Base-by-base conservation (phyloP, 2,888 invertebrate species). In the Acronicta psi region DNA sequence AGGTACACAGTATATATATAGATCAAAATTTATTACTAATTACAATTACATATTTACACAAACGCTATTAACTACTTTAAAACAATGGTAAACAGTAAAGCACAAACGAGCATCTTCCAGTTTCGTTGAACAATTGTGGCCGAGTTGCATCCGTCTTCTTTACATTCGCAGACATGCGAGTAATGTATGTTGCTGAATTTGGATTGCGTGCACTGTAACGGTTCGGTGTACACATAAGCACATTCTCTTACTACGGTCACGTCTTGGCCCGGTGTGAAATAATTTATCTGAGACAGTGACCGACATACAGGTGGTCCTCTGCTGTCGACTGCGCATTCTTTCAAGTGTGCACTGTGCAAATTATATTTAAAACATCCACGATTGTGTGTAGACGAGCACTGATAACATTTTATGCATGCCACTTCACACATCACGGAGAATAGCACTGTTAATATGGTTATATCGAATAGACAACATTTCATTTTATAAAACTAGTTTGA, bases 141-240 rank as follows among this genome's bases (percentile, higher is more conserved):
- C 16, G 58, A 66, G 71, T 93, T 93, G 67, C 93, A 93, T 2
- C 87, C 92, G 49, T 93, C 89, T 10, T 72, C 67, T 1, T 74
- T 75, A 59, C 93, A 93, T 70, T 92, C 93, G 61, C 93, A 93
- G 0, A 85, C 83, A 11, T 80, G 55, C 14, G 92, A 91, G 73
- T 86, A 90, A 80, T 92, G 92, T 61, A 92, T 53, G 17, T 80
- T 77, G 59, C 84, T 87, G 69, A 88, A 90, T 55, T 85, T 86
- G 0, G 92, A 92, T 40, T 76, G 78, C 8, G 62, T 63, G 59
- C 93, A 93, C 13, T 64, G 67, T 1, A 89, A 38, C 0, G 87
- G 86, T 16, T 76, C 63, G 2, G 71, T 67, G 70, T 92, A 88
- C 0, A 84, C 49, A 51, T 89, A 89, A 1, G 92, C 92, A 71